Evolutionary conservation across 2,797 vertebrate genomes (phyloP), one percentile per base, ranked within the genome.

Genomic region (Crotalus adamanteus): DNA sequence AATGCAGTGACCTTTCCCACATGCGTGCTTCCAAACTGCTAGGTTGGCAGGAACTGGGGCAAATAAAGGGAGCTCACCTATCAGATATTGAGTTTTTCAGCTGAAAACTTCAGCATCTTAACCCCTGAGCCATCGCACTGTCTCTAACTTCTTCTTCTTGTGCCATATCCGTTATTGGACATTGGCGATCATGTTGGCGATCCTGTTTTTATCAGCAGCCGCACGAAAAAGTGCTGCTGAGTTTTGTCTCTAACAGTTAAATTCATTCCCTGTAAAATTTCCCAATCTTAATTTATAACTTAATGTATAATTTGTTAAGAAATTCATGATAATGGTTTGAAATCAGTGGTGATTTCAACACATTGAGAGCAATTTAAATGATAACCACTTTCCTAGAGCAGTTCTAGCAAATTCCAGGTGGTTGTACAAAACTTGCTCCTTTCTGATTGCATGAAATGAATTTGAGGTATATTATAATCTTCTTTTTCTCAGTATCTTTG

Each of bases 221-320:
- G 0, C 42, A 42, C 3, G 42, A 42, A 42, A 42, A 42, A 42
- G 42, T 42, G 3, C 42, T 42, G 42, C 42, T 42, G 42, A 42
- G 42, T 42, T 42, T 42, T 69, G n/a, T 31, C 28, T 14, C n/a
- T 69, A 31, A n/a, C 95, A 97, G 97, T 94, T 97, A 94, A 97
- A 95, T 94, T 59, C 92, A 96, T 96, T 97, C 97, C 55, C 1
- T 96, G 86, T 95, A 93, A 95, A 97, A 97, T 97, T 90, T 96
- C 94, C 95, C 92, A 94, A 96, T 96, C 95, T 96, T 94, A 97
- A 87, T 95, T 96, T 96, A 93, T 96, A 89, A 93, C 96, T 95
- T 86, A 42, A 42, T 42, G 3, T 42, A 42, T 95, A 93, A 97
- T 97, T 97, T 96, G 96, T 94, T 96, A 96, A 97, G 94, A 89